phyloP scores from a whole-genome alignment of 2,113 vertebrate genomes.

The Ailurus styani region DNA sequence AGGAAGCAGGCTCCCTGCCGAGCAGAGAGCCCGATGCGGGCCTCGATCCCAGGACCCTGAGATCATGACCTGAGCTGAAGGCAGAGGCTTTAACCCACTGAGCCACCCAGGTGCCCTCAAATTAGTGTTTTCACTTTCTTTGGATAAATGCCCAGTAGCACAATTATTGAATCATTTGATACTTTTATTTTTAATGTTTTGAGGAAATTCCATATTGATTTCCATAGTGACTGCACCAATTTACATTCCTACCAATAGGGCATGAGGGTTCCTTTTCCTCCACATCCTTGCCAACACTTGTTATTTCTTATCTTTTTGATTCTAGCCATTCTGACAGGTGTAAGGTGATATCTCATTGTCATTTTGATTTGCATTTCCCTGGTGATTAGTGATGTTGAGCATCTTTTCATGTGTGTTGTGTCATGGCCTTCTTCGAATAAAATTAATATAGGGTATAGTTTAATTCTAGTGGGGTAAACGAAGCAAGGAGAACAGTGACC shows the following conservation, averaged over 20 bases:
- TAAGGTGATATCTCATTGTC: neutral
- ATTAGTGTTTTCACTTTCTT: neutral
- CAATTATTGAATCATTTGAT: neutral
- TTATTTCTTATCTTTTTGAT: neutral
- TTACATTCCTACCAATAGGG: neutral
- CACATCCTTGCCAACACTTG: neutral
- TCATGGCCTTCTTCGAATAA: neutral
- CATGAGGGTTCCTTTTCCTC: neutral
- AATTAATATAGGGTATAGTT: neutral
- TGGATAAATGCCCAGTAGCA: neutral
- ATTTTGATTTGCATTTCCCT: neutral
- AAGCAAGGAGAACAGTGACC: neutral
- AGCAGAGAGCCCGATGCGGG: too few species aligned
- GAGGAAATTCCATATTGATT: neutral
- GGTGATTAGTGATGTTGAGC: neutral
- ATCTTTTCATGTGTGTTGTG: neutral
- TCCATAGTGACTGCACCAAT: neutral
- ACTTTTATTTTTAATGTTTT: neutral
- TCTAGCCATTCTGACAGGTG: neutral
- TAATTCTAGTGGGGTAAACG: neutral
- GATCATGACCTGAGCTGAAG: too few species aligned
- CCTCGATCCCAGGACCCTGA: too few species aligned
- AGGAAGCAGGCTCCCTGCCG: too few species aligned
- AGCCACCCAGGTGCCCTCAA: too few species aligned
- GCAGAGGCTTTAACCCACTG: too few species aligned